Conservation (phyloP, 2,888 invertebrate species). For the Barypeithes pellucidus region DNA sequence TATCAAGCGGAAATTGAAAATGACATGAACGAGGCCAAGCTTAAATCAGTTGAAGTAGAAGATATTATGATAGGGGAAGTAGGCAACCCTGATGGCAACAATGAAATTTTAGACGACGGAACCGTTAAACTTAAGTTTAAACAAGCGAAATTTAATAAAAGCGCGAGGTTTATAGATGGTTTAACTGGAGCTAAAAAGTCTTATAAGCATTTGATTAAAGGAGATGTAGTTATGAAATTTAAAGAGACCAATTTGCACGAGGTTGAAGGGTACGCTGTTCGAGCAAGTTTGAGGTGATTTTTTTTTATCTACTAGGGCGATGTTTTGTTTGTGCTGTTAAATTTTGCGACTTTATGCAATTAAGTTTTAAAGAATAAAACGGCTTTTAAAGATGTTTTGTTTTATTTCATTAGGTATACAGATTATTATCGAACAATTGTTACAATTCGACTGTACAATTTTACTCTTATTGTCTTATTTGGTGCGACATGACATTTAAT, state of each 20-base stretch:
- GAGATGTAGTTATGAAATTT: conserved; percentile 66
- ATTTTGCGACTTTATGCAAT: background rate
- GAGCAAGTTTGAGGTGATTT: background rate
- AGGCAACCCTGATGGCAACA: conserved; percentile 61
- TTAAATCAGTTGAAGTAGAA: conserved; percentile 54
- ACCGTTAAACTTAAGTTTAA: conserved; percentile 63
- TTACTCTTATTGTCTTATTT: too few species aligned
- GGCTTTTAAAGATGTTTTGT: background rate
- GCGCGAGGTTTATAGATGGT: conserved; percentile 45
- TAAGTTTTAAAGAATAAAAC: conserved; percentile 23
- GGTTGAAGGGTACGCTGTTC: conserved; percentile 64
- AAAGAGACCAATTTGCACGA: conserved; percentile 66
- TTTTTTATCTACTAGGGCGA: too few species aligned
- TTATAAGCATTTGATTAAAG: conserved; percentile 66
- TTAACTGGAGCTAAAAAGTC: conserved; percentile 61
- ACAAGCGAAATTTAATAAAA: background rate
- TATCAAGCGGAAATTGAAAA: conserved; percentile 68
- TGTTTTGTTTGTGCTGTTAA: conserved; percentile 7
- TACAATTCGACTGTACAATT: background rate
- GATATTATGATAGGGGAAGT: conserved; percentile 63
- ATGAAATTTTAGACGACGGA: conserved; percentile 56
- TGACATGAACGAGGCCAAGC: conserved; percentile 62
- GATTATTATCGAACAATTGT: background rate
- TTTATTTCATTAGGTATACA: background rate
- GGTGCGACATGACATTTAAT: too few species aligned